These are phyloP conservation scores for Spodoptera exigua DNA, from an alignment of 2,888 invertebrate genomes.

Conservation along the genomic window DNA sequence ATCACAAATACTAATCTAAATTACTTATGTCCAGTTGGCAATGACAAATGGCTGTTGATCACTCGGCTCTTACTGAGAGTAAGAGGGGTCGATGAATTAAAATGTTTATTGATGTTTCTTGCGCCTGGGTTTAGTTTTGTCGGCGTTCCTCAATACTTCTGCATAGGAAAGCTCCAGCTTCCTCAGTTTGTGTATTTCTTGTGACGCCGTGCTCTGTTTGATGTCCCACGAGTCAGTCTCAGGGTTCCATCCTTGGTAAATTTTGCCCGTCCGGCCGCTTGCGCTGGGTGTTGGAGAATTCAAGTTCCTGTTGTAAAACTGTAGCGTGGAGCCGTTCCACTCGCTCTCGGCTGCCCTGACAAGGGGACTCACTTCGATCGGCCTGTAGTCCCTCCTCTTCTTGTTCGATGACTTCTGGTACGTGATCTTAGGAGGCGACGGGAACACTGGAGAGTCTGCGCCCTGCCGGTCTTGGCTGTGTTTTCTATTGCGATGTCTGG, in stretches of 20 bases:
- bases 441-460: constrained; percentile 92
- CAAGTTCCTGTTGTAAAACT: constrained; percentile 91
- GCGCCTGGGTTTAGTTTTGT: constrained; percentile 87
- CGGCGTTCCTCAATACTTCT: constrained; percentile 93
- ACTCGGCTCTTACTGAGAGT: constrained; percentile 79
- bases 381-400: constrained; percentile 89
- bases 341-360: constrained; percentile 79
- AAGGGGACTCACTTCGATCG: constrained; percentile 87
- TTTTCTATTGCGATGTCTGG: constrained; percentile 91
- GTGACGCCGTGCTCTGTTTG: constrained; percentile 93
- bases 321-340: constrained; percentile 93
- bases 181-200: constrained; percentile 94
- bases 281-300: constrained; percentile 90
- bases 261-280: constrained; percentile 84
- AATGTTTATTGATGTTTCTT: constrained; percentile 86
- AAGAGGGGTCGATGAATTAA: constrained; percentile 82
- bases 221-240: constrained; percentile 86
- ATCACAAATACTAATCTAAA: constrained; percentile 87
- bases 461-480: constrained; percentile 90
- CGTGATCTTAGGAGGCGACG: constrained; percentile 91
- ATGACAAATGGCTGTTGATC: constrained; percentile 87
- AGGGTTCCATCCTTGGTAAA: constrained; percentile 86
- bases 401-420: constrained; percentile 89
- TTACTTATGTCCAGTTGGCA: constrained; percentile 86
- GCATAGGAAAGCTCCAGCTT: constrained; percentile 95